Base-by-base conservation (phyloP, 2,113 vertebrate genomes). In the Chaetura pelagica region DNA sequence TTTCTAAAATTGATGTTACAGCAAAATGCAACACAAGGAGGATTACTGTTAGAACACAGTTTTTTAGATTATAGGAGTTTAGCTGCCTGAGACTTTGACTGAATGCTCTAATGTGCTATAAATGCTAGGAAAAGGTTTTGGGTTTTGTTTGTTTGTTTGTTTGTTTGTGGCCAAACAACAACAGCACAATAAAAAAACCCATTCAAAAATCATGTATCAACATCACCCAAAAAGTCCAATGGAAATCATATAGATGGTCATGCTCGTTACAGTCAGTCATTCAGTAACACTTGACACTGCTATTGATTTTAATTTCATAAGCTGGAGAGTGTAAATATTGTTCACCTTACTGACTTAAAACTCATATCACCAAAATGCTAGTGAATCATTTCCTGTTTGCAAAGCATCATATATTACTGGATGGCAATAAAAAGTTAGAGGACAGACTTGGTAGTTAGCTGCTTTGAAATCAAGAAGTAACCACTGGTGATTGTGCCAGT, bases 1-100 rank as follows among this genome's bases (percentile, higher is more conserved):
- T 96, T 97, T 97, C 94, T 94, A 95, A 96, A 97, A 94, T 34
- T 91, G 59, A 85, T 59, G 9, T 94, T 96, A 87, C 38, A 94
- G 38, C 67, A 93, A 90, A 97, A 92, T 87, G 63, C 57, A 89
- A 75, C 90, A 89, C 34, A 96, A 93, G 77, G 87, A 93, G 38
- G 84, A 84, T 95, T 93, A 76, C 55, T 93, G 62, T 78, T 83
- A 46, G 42, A 97, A 38, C 38, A 81, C 9, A 91, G 30, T 22
- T 90, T 94, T 97, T 58, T 61, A 74, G 34, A 68, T 74, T 34
- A 77, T 64, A 73, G 35, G 18, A 29, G 35, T 92, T 75, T 52
- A 86, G 32, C 16, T 92, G 76, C 85, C 83, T 87, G 30, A 87
- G 63, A 59, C 52, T 92, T 85, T 51, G 51, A 80, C 27, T 62